Percentiles rank a stretch among this genome's conserved stretches.
These are phyloP conservation scores for Scomber scombrus DNA, from an alignment of 2,113 vertebrate species.

Conservation along the genomic window DNA sequence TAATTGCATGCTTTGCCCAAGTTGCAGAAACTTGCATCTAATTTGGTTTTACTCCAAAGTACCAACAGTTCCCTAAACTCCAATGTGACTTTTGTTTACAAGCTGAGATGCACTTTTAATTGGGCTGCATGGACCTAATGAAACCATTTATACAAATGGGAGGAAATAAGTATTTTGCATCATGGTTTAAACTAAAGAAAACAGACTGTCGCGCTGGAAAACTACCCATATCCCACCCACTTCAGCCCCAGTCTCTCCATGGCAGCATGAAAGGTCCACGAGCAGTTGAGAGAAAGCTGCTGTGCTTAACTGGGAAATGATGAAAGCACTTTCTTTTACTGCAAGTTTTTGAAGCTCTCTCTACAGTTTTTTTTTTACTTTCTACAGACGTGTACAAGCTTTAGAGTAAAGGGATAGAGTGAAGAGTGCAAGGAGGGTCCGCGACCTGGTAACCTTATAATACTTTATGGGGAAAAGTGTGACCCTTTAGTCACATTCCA, in stretches of 20 bases:
- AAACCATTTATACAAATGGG: conserved; percentile 44
- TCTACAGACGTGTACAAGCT: conserved; percentile 14
- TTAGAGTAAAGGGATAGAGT: conserved; percentile 16
- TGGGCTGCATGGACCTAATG: conserved; percentile 28
- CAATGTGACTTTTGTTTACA: conserved; percentile 23
- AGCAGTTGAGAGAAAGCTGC: conserved; percentile 35
- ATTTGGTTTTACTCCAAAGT: conserved; percentile 1
- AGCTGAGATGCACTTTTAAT: conserved; percentile 39
- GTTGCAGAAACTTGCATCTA: neutral
- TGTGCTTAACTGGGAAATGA: conserved; percentile 38
- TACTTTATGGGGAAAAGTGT: neutral
- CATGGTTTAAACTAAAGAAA: conserved; percentile 4
- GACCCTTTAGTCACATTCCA: neutral
- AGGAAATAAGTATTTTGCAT: conserved; percentile 14
- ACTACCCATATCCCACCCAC: conserved; percentile 27
- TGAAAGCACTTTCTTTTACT: conserved; percentile 44
- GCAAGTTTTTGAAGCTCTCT: conserved; percentile 35
- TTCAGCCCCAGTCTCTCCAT: conserved; percentile 13
- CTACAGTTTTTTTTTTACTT: conserved; percentile 20
- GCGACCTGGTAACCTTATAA: conserved; percentile 23
- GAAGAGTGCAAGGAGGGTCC: neutral
- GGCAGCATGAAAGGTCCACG: conserved; percentile 30
- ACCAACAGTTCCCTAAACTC: neutral
- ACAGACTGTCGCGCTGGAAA: conserved; percentile 11
- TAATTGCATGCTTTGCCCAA: neutral